A percentile compares a stretch with the other conserved stretches of the same genome.
Evolutionary conservation across 2,113 vertebrate genomes (phyloP).

Genomic region (Chiloscyllium plagiosum): DNA sequence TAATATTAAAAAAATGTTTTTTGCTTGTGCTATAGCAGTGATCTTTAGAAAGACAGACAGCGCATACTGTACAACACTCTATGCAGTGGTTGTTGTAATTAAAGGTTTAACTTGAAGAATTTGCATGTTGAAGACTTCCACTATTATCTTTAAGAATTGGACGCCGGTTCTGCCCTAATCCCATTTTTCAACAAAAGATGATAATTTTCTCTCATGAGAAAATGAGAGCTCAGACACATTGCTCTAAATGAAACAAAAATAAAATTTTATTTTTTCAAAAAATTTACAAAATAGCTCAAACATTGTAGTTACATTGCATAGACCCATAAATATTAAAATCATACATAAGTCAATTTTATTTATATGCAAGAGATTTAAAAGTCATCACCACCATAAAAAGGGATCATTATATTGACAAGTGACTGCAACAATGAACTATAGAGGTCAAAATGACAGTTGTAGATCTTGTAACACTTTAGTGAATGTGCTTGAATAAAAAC

Average conservation of each 20-base stretch:
- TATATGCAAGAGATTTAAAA: neutral
- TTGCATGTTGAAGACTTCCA: neutral
- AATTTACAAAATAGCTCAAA: neutral
- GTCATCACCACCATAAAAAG: neutral
- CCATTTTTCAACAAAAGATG: neutral
- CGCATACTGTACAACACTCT: neutral
- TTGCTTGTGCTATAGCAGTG: neutral
- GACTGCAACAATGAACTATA: neutral
- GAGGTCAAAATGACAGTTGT: neutral
- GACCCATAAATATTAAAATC: neutral
- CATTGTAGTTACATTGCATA: neutral
- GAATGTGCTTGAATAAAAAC: neutral
- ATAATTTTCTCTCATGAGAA: neutral
- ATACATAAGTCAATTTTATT: conserved; percentile 1
- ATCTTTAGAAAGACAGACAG: neutral
- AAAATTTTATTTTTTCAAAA: neutral
- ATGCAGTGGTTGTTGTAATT: neutral
- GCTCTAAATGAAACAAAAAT: conserved; percentile 1
- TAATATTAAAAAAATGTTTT: neutral
- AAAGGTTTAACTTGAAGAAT: neutral
- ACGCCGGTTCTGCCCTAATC: neutral
- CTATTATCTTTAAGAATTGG: neutral
- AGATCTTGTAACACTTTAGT: neutral
- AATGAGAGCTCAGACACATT: neutral
- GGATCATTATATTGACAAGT: neutral